Conservation (phyloP, 2,113 vertebrate genomes). For the Marmota flaviventris region DNA sequence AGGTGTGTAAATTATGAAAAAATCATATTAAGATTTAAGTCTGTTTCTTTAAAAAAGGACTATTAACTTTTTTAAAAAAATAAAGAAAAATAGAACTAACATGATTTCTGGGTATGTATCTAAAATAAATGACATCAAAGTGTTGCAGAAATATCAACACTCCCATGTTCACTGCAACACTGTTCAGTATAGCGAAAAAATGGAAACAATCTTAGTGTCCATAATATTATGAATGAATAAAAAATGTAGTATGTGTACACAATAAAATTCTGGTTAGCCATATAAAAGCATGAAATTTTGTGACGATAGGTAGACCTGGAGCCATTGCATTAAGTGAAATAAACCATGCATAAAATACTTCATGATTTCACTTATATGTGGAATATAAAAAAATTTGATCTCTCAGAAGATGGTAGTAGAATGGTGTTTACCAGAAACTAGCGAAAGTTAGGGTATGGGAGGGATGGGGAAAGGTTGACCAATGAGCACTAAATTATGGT, state of each 20-base stretch:
- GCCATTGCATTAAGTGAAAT: neutral
- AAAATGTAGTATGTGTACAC: neutral
- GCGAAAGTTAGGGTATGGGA: neutral
- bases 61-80: too few relatives aligned
- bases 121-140: neutral
- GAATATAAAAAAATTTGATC: neutral
- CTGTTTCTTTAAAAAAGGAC: too few relatives aligned
- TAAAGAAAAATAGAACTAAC: neutral
- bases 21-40: neutral
- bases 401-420: neutral
- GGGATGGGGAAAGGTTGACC: neutral
- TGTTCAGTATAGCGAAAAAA: neutral
- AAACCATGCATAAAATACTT: neutral
- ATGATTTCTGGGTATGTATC: neutral
- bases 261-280: neutral
- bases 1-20: neutral
- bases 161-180: neutral
- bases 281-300: neutral
- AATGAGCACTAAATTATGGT: neutral
- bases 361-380: neutral
- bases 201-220: neutral
- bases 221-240: neutral
- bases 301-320: neutral
- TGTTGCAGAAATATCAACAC: neutral
- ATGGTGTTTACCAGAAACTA: neutral